These are phyloP conservation scores for Heliconius nattereri DNA, from an alignment of 1,140 invertebrate species.

Conservation along the genomic window DNA sequence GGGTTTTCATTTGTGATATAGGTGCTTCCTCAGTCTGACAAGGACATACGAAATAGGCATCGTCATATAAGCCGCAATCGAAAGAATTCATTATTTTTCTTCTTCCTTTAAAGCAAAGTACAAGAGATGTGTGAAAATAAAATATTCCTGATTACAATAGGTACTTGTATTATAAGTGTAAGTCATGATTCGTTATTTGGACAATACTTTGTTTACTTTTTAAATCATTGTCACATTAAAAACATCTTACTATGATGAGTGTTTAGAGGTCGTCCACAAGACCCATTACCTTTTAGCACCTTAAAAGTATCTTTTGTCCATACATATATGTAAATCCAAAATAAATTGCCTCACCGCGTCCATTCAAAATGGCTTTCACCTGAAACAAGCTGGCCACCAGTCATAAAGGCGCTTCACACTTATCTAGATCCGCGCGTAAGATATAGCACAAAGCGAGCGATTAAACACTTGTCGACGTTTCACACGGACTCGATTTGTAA, in stretches of 20 bases:
- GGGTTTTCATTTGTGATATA: too few relatives aligned
- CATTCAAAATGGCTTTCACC: constrained; percentile 3
- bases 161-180: too few relatives aligned
- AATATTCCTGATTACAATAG: too few relatives aligned
- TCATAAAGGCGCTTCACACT: constrained; percentile 30
- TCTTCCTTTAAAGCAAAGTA: too few relatives aligned
- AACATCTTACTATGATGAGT: neutral
- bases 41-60: too few relatives aligned
- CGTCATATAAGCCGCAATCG: too few relatives aligned
- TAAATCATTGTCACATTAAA: neutral
- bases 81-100: too few relatives aligned
- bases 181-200: too few relatives aligned
- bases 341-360: constrained; percentile 6
- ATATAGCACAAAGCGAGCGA: constrained; percentile 57
- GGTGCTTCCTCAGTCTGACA: too few relatives aligned
- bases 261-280: constrained; percentile 1
- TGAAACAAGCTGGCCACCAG: neutral
- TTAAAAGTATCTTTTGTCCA: neutral
- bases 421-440: constrained; percentile 36
- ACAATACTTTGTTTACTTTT: neutral
- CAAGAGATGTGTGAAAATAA: too few relatives aligned
- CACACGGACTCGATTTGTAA: constrained; percentile 39
- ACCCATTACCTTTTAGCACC: neutral
- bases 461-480: constrained; percentile 57
- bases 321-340: constrained; percentile 3